Conservation (phyloP, 2,888 invertebrate species). For the Hipparchia sbordonii region DNA sequence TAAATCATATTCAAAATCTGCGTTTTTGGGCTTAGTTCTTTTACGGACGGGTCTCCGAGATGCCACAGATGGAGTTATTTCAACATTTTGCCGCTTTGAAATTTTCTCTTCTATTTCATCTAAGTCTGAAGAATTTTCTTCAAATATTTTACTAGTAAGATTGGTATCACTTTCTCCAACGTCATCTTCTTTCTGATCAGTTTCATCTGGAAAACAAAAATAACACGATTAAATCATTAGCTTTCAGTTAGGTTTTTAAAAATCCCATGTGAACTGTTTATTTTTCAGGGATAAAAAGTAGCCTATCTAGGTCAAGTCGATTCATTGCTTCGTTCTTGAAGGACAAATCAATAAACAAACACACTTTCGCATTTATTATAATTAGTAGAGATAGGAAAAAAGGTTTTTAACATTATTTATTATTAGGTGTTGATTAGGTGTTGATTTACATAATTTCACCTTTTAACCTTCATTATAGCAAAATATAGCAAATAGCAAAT, state of each 20-base stretch:
- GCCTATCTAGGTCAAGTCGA: too few relatives aligned
- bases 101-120: slow-evolving; percentile 68
- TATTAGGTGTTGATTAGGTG: too few relatives aligned
- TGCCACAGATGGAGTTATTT: slow-evolving; percentile 52
- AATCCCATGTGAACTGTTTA: too few relatives aligned
- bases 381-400: too few relatives aligned
- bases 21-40: slow-evolving; percentile 85
- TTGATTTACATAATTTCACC: too few relatives aligned
- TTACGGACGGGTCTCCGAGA: slow-evolving; percentile 84
- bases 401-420: too few relatives aligned
- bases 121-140: slow-evolving; percentile 77
- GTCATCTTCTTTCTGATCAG: slow-evolving; percentile 51
- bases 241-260: neutral
- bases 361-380: too few relatives aligned
- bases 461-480: too few relatives aligned
- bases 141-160: slow-evolving; percentile 62
- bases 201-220: slow-evolving; percentile 55
- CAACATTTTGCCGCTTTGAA: slow-evolving; percentile 49
- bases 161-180: slow-evolving; percentile 52
- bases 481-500: too few relatives aligned
- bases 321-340: too few relatives aligned
- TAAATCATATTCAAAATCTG: slow-evolving; percentile 89
- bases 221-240: neutral
- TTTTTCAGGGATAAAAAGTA: too few relatives aligned
- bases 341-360: too few relatives aligned